A percentile compares a stretch with the other conserved stretches of the same genome.
Evolutionary conservation across 2,113 vertebrate species (phyloP).

Genomic region (Benitochromis conjunctus): DNA sequence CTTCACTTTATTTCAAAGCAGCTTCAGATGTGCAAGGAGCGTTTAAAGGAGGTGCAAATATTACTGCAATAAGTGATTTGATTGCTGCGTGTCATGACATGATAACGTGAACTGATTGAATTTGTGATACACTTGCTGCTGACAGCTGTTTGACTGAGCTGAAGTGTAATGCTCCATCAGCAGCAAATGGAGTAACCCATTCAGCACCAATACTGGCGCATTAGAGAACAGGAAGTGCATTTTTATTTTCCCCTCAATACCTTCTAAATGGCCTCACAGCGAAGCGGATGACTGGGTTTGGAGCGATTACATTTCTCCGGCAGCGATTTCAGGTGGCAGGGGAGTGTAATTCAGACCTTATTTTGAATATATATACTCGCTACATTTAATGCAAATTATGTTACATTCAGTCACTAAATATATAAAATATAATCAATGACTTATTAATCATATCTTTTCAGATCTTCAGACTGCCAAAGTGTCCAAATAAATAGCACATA

Average conservation of each 20-base stretch:
- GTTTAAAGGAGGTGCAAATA: slow-evolving; percentile 19
- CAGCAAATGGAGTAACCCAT: slow-evolving; percentile 32
- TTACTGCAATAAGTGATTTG: slow-evolving; percentile 20
- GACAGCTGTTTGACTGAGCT: slow-evolving; percentile 48
- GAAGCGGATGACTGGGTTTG: slow-evolving; percentile 14
- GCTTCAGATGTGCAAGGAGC: background rate
- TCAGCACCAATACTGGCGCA: background rate
- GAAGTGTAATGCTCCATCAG: slow-evolving; percentile 35
- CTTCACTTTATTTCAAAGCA: background rate
- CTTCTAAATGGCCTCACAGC: slow-evolving; percentile 21
- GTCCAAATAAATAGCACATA: background rate
- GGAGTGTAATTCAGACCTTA: background rate
- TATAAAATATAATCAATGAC: background rate
- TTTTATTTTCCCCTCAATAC: slow-evolving; percentile 21
- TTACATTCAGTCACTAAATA: background rate
- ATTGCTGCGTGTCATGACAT: slow-evolving; percentile 28
- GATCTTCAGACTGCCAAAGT: background rate
- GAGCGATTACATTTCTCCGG: slow-evolving; percentile 10
- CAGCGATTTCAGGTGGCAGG: slow-evolving; percentile 5
- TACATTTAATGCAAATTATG: background rate
- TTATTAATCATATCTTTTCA: background rate
- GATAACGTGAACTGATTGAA: slow-evolving; percentile 46
- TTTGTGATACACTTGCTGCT: slow-evolving; percentile 32
- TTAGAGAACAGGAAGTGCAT: slow-evolving; percentile 30
- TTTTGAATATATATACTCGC: background rate